Conservation (phyloP, 2,113 vertebrate species). For the Blennius ocellaris region DNA sequence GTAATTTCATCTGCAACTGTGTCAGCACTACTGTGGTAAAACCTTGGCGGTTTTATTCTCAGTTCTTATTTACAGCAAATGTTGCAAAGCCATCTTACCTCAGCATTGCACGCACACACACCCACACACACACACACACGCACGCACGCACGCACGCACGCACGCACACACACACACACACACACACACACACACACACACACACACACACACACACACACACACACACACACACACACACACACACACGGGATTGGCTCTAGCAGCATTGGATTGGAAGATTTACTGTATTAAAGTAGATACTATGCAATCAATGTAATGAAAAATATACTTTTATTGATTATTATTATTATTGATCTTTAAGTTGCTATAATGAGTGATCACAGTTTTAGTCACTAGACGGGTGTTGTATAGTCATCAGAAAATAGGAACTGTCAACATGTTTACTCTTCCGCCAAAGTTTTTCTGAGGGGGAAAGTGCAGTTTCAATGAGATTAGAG, state of each 20-base stretch:
- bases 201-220: no score
- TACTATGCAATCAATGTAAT: background rate
- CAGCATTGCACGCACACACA: background rate
- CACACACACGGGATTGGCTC: no score
- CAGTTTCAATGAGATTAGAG: constrained; percentile 68
- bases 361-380: constrained; percentile 11
- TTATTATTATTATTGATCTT: constrained; percentile 13
- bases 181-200: no score
- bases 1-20: background rate
- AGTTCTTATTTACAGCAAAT: background rate
- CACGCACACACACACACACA: no score
- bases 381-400: background rate
- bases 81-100: background rate
- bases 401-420: background rate
- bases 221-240: no score
- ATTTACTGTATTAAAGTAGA: constrained; percentile 5
- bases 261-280: no score
- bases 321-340: constrained; percentile 16
- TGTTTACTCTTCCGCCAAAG: constrained; percentile 5
- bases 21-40: no score
- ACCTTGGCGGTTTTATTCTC: background rate
- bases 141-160: no score
- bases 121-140: no score
- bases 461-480: constrained; percentile 42
- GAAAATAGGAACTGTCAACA: constrained; percentile 23